phyloP scores from a whole-genome alignment of 2,113 vertebrate genomes.

The Oncorhynchus masou region DNA sequence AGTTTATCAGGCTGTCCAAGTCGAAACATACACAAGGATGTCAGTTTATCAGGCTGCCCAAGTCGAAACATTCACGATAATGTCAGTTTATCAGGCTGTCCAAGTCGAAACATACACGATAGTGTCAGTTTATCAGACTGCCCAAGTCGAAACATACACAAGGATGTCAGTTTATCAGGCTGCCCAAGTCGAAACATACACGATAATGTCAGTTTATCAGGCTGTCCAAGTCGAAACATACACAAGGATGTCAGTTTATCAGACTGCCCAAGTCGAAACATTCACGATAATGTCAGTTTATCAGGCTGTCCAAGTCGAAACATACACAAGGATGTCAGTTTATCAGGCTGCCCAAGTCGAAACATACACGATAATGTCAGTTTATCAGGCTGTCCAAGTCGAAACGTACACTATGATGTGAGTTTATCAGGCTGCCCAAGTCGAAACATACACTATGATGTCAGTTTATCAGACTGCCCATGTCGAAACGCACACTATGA shows the following conservation, averaged over 20 bases:
- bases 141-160: constrained; percentile 2
- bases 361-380: too few species aligned
- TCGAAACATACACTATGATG: constrained; percentile 53
- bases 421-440: constrained; percentile 65
- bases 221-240: background rate
- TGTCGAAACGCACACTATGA: background rate
- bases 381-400: constrained; percentile 67
- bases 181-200: background rate
- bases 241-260: constrained; percentile 67
- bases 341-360: constrained; percentile 66
- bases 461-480: constrained; percentile 64
- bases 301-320: constrained; percentile 62
- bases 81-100: too few species aligned
- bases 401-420: too few species aligned
- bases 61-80: constrained; percentile 18
- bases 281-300: too few species aligned
- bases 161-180: too few species aligned
- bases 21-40: constrained; percentile 41
- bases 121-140: constrained; percentile 35
- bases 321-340: too few species aligned
- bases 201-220: constrained; percentile 48
- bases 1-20: background rate
- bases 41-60: constrained; percentile 65
- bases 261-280: constrained; percentile 51
- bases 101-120: rapidly evolving